Evolutionary conservation across 2,113 vertebrate genomes (phyloP), one percentile per base, ranked within the genome.

Genomic region (Conger conger): DNA sequence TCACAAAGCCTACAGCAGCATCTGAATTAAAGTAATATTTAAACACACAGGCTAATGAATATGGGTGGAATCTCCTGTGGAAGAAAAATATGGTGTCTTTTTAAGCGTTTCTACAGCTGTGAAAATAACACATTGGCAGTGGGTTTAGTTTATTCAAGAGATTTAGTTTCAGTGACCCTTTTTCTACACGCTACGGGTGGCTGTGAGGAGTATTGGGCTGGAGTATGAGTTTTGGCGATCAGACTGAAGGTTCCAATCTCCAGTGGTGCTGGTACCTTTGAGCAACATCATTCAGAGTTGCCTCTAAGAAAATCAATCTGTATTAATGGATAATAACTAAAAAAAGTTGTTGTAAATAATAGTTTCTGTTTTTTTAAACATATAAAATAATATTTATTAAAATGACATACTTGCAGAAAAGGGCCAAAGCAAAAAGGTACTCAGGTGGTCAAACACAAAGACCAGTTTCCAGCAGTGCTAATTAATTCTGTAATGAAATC

Each of bases 61-160:
- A 18, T 16, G 38, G 17, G 63, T 77, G 80, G 80, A 82, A 82
- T 76, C 36, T 36, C 50, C 4, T 50, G 23, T 27, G 35, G 33
- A 57, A 79, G 35, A 33, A 84, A 84, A 78, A 76, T 76, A 42
- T 79, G n/a, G 20, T 76, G 82, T 76, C 50, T 50, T 23, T 53
- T 76, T 45, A 45, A 40, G 17, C 11, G 33, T 68, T n/a, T 78
- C 84, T 63, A 86, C 93, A 94, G 89, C 93, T 93, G 91, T 91
- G 84, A 90, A 92, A 93, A 93, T 87, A 88, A 87, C 33, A 79
- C 79, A 33, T 83, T 23, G 54, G 63, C 80, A 85, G 33, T 57
- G 36, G n/a, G 80, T 88, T 92, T 86, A 86, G 68, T 87, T 86
- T 85, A 82, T 86, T 89, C 87, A 50, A 17, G 9, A n/a, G 35